phyloP scores from a whole-genome alignment of 2,797 vertebrate species.

The Squalus acanthias region DNA sequence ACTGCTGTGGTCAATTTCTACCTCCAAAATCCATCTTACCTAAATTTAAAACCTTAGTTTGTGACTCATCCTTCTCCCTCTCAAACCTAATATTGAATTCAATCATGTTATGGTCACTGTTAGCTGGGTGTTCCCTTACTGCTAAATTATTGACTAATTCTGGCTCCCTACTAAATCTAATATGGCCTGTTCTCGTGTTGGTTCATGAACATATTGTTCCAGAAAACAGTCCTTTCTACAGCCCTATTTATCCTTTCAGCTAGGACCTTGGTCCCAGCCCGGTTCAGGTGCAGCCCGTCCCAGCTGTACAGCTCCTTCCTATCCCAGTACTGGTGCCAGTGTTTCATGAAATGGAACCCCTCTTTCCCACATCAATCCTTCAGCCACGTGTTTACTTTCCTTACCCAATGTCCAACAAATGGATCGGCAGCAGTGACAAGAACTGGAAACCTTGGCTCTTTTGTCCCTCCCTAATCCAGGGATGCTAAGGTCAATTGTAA shows the following conservation, averaged over 20 bases:
- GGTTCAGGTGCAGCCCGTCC: not conserved
- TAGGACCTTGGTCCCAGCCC: not conserved
- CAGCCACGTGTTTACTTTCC: not conserved
- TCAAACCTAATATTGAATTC: not conserved
- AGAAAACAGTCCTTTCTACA: not conserved
- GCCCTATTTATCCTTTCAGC: not conserved
- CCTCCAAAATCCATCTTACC: not conserved
- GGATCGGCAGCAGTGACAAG: not conserved
- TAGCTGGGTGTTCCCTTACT: not conserved
- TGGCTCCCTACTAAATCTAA: not conserved
- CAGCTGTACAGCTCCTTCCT: not conserved
- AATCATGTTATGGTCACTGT: not conserved
- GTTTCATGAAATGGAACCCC: not conserved
- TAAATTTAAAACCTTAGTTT: too few species aligned
- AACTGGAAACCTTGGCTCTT: not conserved
- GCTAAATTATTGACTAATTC: not conserved
- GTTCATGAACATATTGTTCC: not conserved
- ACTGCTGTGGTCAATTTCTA: not conserved
- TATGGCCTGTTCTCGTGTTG: not conserved
- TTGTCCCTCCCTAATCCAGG: not conserved
- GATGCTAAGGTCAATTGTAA: not conserved
- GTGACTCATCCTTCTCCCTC: not conserved
- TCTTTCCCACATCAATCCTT: not conserved
- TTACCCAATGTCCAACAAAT: not conserved
- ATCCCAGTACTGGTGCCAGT: not conserved